A percentile compares a stretch with the other conserved stretches of the same genome.
These are phyloP conservation scores for Narcine bancroftii DNA, from an alignment of 2,113 vertebrate species.

Conservation along the genomic window DNA sequence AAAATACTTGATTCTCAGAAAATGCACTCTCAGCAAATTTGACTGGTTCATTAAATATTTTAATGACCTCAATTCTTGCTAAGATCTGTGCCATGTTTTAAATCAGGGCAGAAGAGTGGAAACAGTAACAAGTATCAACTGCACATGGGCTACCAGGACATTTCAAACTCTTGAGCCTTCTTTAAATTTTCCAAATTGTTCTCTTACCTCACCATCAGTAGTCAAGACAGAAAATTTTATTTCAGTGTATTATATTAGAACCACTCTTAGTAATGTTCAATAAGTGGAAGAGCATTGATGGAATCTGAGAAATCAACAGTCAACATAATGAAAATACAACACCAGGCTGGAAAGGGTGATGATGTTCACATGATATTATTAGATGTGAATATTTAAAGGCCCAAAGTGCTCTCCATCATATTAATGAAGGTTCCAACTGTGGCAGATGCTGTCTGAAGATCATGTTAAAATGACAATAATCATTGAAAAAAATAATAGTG, in stretches of 20 bases:
- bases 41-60: not conserved
- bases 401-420: not conserved
- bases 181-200: not conserved
- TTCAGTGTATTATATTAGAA: not conserved
- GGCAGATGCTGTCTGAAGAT: not conserved
- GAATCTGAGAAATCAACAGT: not conserved
- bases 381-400: not conserved
- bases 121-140: not conserved
- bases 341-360: not conserved
- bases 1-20: not conserved
- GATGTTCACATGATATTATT: not conserved
- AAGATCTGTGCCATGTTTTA: not conserved
- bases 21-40: not conserved
- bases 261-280: not conserved
- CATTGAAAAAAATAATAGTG: too few species aligned
- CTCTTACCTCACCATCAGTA: not conserved
- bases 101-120: not conserved
- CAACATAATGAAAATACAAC: not conserved
- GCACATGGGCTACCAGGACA: too few species aligned
- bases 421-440: not conserved
- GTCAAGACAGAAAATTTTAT: not conserved
- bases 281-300: not conserved
- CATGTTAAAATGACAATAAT: not conserved
- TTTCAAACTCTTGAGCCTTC: not conserved
- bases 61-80: not conserved